These are phyloP conservation scores for Trichomycterus rosablanca DNA, from an alignment of 2,113 vertebrate genomes.

Conservation along the genomic window DNA sequence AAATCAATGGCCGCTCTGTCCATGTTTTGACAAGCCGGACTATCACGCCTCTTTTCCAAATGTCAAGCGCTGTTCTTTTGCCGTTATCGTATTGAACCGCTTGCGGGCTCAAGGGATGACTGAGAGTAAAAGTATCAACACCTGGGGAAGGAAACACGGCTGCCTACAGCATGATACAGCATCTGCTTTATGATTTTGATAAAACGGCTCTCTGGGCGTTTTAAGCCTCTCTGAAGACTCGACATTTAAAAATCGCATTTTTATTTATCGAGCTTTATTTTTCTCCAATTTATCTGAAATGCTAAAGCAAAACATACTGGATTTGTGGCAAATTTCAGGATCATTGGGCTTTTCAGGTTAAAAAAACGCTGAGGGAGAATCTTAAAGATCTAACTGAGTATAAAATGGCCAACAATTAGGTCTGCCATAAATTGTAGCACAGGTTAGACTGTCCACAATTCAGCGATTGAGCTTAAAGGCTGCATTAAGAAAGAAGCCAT, in stretches of 20 bases:
- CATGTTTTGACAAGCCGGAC: conserved; percentile 45
- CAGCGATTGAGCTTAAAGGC: too few relatives aligned
- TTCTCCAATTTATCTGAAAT: too few relatives aligned
- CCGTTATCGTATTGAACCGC: conserved; percentile 47
- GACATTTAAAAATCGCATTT: neutral
- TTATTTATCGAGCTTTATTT: neutral
- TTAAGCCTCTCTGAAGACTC: neutral
- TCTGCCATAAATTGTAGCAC: too few relatives aligned
- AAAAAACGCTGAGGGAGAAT: too few relatives aligned
- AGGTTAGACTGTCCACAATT: too few relatives aligned
- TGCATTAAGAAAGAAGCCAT: too few relatives aligned
- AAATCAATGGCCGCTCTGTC: conserved; percentile 46
- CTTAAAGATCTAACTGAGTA: too few relatives aligned
- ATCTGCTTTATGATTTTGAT: conserved; percentile 7
- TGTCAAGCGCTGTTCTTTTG: conserved; percentile 47
- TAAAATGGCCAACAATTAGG: too few relatives aligned
- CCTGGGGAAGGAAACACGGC: conserved; percentile 38
- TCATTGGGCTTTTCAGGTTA: too few relatives aligned
- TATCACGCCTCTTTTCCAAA: conserved; percentile 47
- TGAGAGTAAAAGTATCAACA: conserved; percentile 31
- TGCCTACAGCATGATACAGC: conserved; percentile 9
- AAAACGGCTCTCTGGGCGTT: too few relatives aligned
- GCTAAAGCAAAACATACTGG: too few relatives aligned
- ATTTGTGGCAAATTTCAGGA: too few relatives aligned
- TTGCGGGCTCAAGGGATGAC: conserved; percentile 35